phyloP scores from a whole-genome alignment of 2,888 invertebrate species.

The Lapara coniferarum region DNA sequence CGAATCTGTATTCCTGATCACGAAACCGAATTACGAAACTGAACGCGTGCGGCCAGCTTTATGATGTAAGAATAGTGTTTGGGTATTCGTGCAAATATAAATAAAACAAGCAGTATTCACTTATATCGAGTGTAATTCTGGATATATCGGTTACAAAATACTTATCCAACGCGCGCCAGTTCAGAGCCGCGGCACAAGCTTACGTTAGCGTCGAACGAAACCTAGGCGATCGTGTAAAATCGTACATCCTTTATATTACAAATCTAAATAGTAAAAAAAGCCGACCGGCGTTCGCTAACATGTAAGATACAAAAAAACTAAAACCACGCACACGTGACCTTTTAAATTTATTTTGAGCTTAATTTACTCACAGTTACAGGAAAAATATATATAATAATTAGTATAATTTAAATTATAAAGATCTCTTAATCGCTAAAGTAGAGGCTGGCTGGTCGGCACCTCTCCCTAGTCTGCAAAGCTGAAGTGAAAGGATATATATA shows the following conservation, averaged over 20 bases:
- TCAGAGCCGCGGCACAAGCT: constrained; percentile 58
- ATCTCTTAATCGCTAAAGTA: constrained; percentile 67
- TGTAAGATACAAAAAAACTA: constrained; percentile 47
- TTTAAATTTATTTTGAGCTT: constrained; percentile 76
- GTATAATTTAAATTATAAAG: constrained; percentile 82
- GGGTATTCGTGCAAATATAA: constrained; percentile 35
- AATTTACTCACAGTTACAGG: constrained; percentile 79
- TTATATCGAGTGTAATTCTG: constrained; percentile 83
- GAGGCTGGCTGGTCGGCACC: constrained; percentile 36
- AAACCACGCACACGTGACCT: constrained; percentile 49
- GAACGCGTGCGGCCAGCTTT: too few relatives aligned
- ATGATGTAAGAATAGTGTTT: too few relatives aligned
- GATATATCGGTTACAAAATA: constrained; percentile 83
- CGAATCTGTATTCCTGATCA: too few relatives aligned
- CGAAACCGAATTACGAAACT: too few relatives aligned
- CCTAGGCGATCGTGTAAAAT: constrained; percentile 67
- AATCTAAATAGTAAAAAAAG: constrained; percentile 66
- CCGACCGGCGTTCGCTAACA: constrained; percentile 62
- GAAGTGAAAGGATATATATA: constrained; percentile 59
- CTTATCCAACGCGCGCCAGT: constrained; percentile 67
- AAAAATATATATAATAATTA: constrained; percentile 73
- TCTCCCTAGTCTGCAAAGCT: constrained; percentile 51
- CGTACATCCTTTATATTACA: constrained; percentile 70
- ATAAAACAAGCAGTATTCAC: constrained; percentile 75
- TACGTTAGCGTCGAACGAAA: constrained; percentile 67